Conservation (phyloP, 1,140 invertebrate species). For the Leptestheria dahalacensis region DNA sequence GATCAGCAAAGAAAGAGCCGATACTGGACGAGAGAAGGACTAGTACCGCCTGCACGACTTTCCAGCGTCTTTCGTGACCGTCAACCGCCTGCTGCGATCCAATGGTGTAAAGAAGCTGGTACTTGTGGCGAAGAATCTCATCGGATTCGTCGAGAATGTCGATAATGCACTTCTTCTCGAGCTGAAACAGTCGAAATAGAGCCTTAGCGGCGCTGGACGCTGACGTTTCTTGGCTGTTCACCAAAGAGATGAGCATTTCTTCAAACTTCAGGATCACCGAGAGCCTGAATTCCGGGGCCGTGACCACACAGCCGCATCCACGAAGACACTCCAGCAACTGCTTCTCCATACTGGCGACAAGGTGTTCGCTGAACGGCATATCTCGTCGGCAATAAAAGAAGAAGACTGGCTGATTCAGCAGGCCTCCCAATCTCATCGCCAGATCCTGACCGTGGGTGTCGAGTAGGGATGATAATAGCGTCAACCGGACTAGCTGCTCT, state of each 20-base stretch:
- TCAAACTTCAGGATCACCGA: conserved; percentile 18
- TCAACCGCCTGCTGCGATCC: conserved; percentile 15
- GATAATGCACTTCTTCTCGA: conserved; percentile 6
- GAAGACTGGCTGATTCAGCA: conserved; percentile 17
- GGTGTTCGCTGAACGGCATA: neutral
- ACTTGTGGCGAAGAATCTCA: conserved; percentile 19
- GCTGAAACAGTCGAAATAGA: conserved; percentile 5
- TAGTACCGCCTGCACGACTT: conserved; percentile 7
- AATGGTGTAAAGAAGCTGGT: conserved; percentile 19
- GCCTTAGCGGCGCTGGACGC: neutral
- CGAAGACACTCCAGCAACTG: conserved; percentile 17
- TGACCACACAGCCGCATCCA: conserved; percentile 13
- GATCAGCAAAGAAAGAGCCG: too few relatives aligned
- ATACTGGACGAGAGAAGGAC: too few relatives aligned
- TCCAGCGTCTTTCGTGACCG: conserved; percentile 17
- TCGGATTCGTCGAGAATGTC: conserved; percentile 20
- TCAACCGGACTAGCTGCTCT: conserved; percentile 14
- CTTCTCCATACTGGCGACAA: neutral
- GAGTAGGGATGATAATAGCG: conserved; percentile 17
- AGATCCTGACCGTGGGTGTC: conserved; percentile 16
- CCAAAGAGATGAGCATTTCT: neutral
- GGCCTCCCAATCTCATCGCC: conserved; percentile 15
- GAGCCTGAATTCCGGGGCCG: conserved; percentile 17
- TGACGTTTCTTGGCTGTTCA: neutral
- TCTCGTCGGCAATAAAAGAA: conserved; percentile 18